Percentiles rank a stretch among this genome's conserved stretches.
phyloP scores from a whole-genome alignment of 2,113 vertebrate genomes.

The Sinocyclocheilus anophthalmus region DNA sequence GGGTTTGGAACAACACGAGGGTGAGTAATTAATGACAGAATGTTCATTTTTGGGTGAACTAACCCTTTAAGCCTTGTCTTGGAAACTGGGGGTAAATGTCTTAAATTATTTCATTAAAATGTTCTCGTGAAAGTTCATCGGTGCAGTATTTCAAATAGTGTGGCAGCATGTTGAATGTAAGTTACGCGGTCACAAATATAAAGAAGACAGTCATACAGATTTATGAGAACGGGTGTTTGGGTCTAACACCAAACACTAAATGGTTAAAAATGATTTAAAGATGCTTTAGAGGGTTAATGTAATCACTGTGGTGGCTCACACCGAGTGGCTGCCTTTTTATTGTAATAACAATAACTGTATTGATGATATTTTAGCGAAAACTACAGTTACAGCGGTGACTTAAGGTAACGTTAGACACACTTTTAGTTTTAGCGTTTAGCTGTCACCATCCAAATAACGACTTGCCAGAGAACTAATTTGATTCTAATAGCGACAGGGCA shows the following conservation, averaged over 20 bases:
- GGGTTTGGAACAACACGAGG: too few species aligned
- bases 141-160: not conserved
- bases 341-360: not conserved
- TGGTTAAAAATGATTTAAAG: not conserved
- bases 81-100: not conserved
- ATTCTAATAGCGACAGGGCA: not conserved
- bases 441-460: not conserved
- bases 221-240: not conserved
- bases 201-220: not conserved
- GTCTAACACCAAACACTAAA: not conserved
- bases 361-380: not conserved
- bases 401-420: too few species aligned
- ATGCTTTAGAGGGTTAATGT: not conserved
- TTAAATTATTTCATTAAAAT: not conserved
- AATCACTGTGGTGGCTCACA: not conserved
- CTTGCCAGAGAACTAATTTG: not conserved
- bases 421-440: not conserved
- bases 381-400: not conserved
- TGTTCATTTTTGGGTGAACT: too few species aligned
- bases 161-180: not conserved
- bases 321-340: not conserved
- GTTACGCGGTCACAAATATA: not conserved
- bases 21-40: too few species aligned
- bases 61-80: too few species aligned
- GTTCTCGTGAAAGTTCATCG: not conserved